A percentile compares a stretch with the other conserved stretches of the same genome.
Conservation (phyloP, 2,113 vertebrate species). For the Perca flavescens region DNA sequence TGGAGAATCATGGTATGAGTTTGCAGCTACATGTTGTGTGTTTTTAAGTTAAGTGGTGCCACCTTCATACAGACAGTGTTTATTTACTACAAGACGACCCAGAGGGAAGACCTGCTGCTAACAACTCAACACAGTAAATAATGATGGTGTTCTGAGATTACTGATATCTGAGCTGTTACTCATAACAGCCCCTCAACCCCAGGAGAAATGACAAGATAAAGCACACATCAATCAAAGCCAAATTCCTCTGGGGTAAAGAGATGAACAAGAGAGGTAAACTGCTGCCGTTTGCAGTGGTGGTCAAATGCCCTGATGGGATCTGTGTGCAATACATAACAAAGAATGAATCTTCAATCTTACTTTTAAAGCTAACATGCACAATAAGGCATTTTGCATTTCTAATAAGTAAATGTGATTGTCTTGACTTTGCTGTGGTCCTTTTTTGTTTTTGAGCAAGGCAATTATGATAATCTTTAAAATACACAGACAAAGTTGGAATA, state of each 20-base stretch:
- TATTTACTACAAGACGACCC: slow-evolving; percentile 25
- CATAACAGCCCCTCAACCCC: slow-evolving; percentile 15
- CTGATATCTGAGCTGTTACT: slow-evolving; percentile 36
- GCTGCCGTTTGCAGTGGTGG: not conserved
- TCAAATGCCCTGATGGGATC: not conserved
- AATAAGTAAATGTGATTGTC: not conserved
- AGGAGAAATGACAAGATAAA: slow-evolving; percentile 26
- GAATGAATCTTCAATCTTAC: too few relatives aligned
- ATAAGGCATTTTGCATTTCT: too few relatives aligned
- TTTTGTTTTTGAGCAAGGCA: not conserved
- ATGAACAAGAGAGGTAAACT: not conserved
- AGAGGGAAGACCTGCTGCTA: slow-evolving; percentile 7
- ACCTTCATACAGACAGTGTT: slow-evolving; percentile 10
- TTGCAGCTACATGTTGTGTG: not conserved
- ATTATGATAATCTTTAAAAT: not conserved
- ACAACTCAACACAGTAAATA: slow-evolving; percentile 20
- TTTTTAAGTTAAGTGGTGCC: slow-evolving; percentile 5
- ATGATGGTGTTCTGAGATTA: slow-evolving; percentile 19
- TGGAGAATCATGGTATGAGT: not conserved
- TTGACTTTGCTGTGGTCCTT: too few relatives aligned
- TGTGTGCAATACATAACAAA: not conserved
- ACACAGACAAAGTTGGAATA: not conserved
- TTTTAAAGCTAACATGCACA: too few relatives aligned
- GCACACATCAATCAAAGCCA: slow-evolving; percentile 25
- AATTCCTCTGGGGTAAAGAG: not conserved